A percentile compares a stretch with the other conserved stretches of the same genome.
These are phyloP conservation scores for Onychomys torridus DNA, from an alignment of 2,797 vertebrate species.

Conservation along the genomic window DNA sequence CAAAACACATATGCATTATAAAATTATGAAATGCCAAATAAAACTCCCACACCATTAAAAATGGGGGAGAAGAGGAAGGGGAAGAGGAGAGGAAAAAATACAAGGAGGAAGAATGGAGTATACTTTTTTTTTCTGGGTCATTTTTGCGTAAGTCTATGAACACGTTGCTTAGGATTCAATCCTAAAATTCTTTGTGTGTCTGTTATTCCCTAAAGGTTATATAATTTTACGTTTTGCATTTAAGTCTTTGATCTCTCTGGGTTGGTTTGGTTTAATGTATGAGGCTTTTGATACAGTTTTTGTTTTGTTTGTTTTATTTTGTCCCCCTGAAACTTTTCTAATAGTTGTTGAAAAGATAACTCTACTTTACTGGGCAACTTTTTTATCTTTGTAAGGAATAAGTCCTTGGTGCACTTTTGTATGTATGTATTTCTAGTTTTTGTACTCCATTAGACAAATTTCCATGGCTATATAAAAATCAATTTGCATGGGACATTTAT, in stretches of 20 bases:
- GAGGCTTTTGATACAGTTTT: not conserved
- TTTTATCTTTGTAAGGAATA: not conserved
- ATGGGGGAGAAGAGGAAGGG: too few relatives aligned
- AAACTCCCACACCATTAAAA: not conserved
- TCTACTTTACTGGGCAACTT: not conserved
- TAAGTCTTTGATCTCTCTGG: not conserved
- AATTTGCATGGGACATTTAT: not conserved
- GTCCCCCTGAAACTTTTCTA: not conserved
- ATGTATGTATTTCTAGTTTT: not conserved
- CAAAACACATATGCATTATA: not conserved
- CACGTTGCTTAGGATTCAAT: not conserved
- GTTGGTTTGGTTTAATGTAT: not conserved
- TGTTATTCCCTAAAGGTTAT: not conserved
- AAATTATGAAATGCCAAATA: not conserved
- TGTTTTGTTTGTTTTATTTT: not conserved
- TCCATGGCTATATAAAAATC: not conserved
- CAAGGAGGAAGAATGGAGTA: not conserved
- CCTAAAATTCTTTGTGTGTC: not conserved
- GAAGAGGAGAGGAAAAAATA: not conserved
- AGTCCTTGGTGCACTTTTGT: not conserved
- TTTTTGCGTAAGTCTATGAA: not conserved
- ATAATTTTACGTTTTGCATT: not conserved
- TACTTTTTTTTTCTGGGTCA: not conserved
- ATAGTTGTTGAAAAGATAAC: not conserved
- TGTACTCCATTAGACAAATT: not conserved